phyloP scores from a whole-genome alignment of 2,888 invertebrate species.

The Neoascia interrupta region DNA sequence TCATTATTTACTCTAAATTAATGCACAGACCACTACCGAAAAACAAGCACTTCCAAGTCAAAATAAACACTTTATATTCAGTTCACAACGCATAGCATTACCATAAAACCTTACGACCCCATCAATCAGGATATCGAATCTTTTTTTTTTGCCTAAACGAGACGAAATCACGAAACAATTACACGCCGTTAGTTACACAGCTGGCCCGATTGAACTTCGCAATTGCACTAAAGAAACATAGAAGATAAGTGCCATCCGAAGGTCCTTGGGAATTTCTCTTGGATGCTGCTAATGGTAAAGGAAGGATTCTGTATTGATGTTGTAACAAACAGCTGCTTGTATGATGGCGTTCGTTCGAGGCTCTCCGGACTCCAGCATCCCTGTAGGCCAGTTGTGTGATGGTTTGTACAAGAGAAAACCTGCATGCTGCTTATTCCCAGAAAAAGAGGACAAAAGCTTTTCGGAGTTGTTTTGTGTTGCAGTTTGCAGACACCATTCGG shows the following conservation, averaged over 20 bases:
- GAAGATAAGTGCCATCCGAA: conserved; percentile 56
- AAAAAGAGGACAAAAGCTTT: conserved; percentile 23
- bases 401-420: too few relatives aligned
- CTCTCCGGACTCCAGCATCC: too few relatives aligned
- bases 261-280: conserved; percentile 54
- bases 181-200: conserved; percentile 32
- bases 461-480: conserved; percentile 42
- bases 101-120: not conserved
- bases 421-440: too few relatives aligned
- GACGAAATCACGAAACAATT: conserved; percentile 26
- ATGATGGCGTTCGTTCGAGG: conserved; percentile 10
- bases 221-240: conserved; percentile 66
- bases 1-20: too few relatives aligned
- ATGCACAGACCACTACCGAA: too few relatives aligned
- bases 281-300: conserved; percentile 47
- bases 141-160: not conserved
- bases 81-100: not conserved
- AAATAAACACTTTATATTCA: not conserved
- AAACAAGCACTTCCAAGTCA: too few relatives aligned
- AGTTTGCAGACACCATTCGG: conserved; percentile 24
- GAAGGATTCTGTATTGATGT: conserved; percentile 34
- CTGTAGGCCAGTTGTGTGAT: too few relatives aligned
- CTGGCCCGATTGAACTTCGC: conserved; percentile 65
- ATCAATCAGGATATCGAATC: conserved; percentile 1
- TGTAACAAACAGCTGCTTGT: conserved; percentile 43